phyloP scores from a whole-genome alignment of 2,888 invertebrate species.

The Nebria salina region DNA sequence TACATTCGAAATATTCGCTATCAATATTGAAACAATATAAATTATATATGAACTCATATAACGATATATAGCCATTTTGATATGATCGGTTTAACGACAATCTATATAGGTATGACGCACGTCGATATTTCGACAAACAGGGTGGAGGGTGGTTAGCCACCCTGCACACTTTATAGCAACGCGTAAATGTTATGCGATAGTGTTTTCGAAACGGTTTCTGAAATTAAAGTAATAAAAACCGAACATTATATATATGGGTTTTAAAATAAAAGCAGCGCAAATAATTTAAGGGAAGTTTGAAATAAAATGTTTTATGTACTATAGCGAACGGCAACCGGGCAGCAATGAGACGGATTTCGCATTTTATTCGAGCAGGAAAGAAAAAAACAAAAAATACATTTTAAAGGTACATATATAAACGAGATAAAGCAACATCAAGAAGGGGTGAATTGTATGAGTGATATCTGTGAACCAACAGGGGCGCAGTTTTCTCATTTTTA shows the following conservation, averaged over 20 bases:
- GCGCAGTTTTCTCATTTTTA: background rate
- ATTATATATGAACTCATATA: background rate
- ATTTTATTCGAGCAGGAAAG: slow-evolving; percentile 35
- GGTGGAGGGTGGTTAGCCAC: background rate
- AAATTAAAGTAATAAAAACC: slow-evolving; percentile 47
- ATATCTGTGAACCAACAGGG: background rate
- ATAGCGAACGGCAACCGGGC: slow-evolving; percentile 13
- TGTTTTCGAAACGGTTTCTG: slow-evolving; percentile 40
- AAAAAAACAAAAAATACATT: slow-evolving; percentile 35
- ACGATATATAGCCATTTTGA: slow-evolving; percentile 6
- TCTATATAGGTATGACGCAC: slow-evolving; percentile 34
- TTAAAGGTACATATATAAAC: slow-evolving; percentile 45
- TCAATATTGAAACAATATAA: background rate
- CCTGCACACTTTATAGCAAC: slow-evolving; percentile 37
- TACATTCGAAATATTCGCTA: too few relatives aligned
- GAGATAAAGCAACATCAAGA: slow-evolving; percentile 26
- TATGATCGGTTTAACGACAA: slow-evolving; percentile 17
- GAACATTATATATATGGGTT: slow-evolving; percentile 47
- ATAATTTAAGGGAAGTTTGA: slow-evolving; percentile 44
- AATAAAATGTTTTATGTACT: slow-evolving; percentile 47
- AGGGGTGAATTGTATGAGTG: background rate
- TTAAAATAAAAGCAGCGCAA: slow-evolving; percentile 47
- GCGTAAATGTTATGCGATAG: slow-evolving; percentile 40
- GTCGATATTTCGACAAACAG: slow-evolving; percentile 39
- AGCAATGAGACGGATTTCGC: slow-evolving; percentile 15